Percentiles rank a stretch among this genome's conserved stretches.
These are phyloP conservation scores for Phymastichus coffea DNA, from an alignment of 1,140 invertebrate species.

Conservation along the genomic window DNA sequence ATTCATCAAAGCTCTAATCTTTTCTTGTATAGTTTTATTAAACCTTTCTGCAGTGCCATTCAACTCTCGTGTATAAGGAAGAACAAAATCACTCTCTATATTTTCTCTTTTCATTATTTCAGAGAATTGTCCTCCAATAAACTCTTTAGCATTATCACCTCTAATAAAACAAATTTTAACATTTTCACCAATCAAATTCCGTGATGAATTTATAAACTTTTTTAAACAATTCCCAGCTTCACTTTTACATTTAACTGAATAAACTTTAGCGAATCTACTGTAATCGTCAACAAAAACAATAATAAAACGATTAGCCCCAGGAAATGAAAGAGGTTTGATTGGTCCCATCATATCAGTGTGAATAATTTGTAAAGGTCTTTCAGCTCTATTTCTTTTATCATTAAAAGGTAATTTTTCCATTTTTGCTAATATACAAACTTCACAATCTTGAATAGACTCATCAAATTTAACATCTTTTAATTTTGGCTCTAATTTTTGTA, in stretches of 20 bases:
- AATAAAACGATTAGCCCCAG: conserved; percentile 10
- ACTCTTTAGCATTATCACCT: neutral
- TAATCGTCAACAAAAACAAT: conserved; percentile 19
- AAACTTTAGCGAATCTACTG: conserved; percentile 6
- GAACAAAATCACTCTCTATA: neutral
- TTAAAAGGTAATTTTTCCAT: conserved; percentile 9
- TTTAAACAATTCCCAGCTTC: neutral
- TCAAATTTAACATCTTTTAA: conserved; percentile 22
- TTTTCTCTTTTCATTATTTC: neutral
- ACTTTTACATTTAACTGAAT: conserved; percentile 7
- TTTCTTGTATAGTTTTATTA: conserved; percentile 1
- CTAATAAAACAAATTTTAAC: neutral
- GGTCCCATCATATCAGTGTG: conserved; percentile 26
- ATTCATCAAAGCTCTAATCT: neutral
- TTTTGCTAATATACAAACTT: conserved; percentile 20
- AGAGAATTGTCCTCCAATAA: neutral
- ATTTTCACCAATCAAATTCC: neutral
- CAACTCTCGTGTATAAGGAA: conserved; percentile 28
- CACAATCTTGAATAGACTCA: conserved; percentile 23
- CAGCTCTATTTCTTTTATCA: conserved; percentile 8
- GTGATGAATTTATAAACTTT: neutral
- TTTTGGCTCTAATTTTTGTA: conserved; percentile 14
- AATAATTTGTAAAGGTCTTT: conserved; percentile 9
- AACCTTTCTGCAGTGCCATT: conserved; percentile 33
- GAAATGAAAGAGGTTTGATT: conserved; percentile 12